These are phyloP conservation scores for Argyresthia goedartella DNA, from an alignment of 2,888 invertebrate species.

Conservation along the genomic window DNA sequence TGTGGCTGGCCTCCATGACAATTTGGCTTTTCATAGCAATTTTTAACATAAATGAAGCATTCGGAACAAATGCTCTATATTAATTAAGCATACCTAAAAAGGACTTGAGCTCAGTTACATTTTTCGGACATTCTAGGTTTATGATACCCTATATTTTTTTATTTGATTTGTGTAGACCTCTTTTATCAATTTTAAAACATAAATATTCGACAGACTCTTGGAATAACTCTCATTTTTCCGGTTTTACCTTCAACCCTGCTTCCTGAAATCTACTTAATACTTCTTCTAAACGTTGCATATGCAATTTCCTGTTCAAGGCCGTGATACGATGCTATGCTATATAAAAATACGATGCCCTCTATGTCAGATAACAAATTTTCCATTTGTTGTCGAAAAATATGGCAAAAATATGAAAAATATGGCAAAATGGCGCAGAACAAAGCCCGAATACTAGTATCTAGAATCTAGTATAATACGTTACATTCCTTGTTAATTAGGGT, in stretches of 20 bases:
- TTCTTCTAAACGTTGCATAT: constrained; percentile 8
- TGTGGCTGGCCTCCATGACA: not conserved
- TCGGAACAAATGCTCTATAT: no score
- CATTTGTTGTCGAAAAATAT: not conserved
- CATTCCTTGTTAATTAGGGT: constrained; percentile 14
- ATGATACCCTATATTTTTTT: no score
- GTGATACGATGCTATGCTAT: constrained; percentile 10
- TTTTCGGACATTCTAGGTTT: no score
- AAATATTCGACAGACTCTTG: constrained; percentile 8
- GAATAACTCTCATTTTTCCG: constrained; percentile 13
- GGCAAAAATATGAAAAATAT: no score
- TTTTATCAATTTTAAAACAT: constrained; percentile 10
- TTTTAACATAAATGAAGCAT: not conserved
- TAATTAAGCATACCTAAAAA: no score
- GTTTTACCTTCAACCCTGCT: constrained; percentile 10
- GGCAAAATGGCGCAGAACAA: not conserved
- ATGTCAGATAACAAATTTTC: not conserved
- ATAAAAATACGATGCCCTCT: not conserved
- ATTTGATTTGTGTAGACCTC: constrained; percentile 7
- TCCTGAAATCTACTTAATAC: constrained; percentile 7
- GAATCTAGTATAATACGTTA: constrained; percentile 13
- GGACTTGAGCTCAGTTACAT: no score
- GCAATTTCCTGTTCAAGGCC: constrained; percentile 8
- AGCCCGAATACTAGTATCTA: constrained; percentile 14
- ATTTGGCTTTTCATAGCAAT: not conserved